Base-by-base conservation (phyloP, 2,113 vertebrate genomes). In the Polypterus senegalus region DNA sequence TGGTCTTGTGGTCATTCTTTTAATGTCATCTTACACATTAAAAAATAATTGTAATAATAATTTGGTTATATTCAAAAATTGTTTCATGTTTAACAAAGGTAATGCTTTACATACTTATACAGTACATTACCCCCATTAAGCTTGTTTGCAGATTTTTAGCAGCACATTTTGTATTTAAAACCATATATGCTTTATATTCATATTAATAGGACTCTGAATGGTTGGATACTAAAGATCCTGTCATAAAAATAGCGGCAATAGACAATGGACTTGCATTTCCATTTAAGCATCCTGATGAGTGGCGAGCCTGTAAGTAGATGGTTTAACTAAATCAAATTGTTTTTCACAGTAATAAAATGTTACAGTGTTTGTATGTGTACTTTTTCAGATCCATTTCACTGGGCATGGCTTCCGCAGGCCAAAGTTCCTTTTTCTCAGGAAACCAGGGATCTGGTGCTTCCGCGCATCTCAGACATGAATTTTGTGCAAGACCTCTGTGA, bases 401-500 rank as follows among this genome's bases (percentile, higher is more conserved):
- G 96, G 96, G 94, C 93, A 3, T 98, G 93, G 93, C 89, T 99
- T 65, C 81, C 92, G 67, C 93, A 98, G 83, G 93, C 96, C 7
- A 96, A 97, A 73, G 91, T 93, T 74, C 77, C 91, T 52, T 98
- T 99, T 75, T 94, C 93, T 74, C 90, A 95, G 82, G 95, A 98
- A 79, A 97, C 84, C 47, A 81, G 78, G 76, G 93, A 95, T 9
- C 77, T 92, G 65, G 81, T 99, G 67, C 85, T 99, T 61, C 91
- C 93, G 3, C 89, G 74, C 59, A 82, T 98, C 71, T 97, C 94
- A 27, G 96, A 99, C 67, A 97, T 97, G 94, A 98, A 98, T 77
- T 99, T 99, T 1, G 89, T 99, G 10, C 95, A 99, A 80, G 96
- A 99, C 70, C 93, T 99, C 67, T 97, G 92, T 77, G 94, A 98